Conservation (phyloP, 2,888 invertebrate genomes). For the Selenia dentaria region DNA sequence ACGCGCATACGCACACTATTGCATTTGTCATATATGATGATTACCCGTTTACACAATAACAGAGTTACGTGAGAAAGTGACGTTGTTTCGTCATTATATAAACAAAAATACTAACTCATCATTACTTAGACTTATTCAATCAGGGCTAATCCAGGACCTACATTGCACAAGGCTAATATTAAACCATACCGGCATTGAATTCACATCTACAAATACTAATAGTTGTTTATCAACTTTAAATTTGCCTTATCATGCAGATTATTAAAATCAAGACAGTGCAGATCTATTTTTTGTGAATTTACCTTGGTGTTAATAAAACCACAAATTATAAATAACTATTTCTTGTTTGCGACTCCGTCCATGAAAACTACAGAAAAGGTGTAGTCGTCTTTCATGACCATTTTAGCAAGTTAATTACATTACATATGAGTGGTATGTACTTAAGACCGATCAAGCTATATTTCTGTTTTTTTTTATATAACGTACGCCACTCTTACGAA, state of each 20-base stretch:
- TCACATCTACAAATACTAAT: background rate
- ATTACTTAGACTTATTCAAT: conserved; percentile 2
- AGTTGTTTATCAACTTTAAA: conserved; percentile 7
- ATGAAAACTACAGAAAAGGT: too few species aligned
- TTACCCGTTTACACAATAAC: conserved; percentile 3
- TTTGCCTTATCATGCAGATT: conserved; percentile 7
- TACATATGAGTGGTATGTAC: too few species aligned
- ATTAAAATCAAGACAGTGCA: background rate
- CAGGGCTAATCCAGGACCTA: background rate
- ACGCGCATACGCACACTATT: too few species aligned
- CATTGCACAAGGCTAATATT: background rate
- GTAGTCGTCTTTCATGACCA: too few species aligned
- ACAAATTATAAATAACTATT: too few species aligned
- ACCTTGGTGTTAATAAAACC: too few species aligned
- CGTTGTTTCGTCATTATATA: conserved; percentile 2
- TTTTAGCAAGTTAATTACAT: too few species aligned
- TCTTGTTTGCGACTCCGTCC: too few species aligned
- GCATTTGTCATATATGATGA: too few species aligned
- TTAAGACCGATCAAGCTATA: too few species aligned
- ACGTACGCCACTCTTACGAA: too few species aligned
- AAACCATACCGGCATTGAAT: background rate
- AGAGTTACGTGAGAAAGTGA: conserved; percentile 5
- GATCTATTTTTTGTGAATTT: background rate
- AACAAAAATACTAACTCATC: conserved; percentile 8
- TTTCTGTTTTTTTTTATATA: too few species aligned